Base-by-base conservation (phyloP, 2,113 vertebrate genomes). In the Dissostichus mawsoni region DNA sequence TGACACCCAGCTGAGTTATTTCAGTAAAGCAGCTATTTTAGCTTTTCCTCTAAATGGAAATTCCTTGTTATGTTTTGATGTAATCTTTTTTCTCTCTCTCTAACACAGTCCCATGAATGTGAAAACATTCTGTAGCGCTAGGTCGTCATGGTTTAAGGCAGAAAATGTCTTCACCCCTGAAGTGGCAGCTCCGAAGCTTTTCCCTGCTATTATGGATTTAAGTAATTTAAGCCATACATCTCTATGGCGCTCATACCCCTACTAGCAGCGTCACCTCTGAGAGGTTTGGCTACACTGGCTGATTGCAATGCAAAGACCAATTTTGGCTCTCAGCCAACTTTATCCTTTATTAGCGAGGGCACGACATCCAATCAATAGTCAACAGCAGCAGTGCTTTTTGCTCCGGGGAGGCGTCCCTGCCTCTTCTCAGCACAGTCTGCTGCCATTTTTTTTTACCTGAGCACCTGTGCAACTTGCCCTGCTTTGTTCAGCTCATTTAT, bases 1-100 rank as follows among this genome's bases (percentile, higher is more conserved):
- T 80, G 75, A 88, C 89, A 83, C 85, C 80, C 89, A 81, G 47
- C 74, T 71, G 79, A 83, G 90, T 86, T 91, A 91, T 90, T 92
- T 92, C 62, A 72, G 80, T 86, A 48, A 69, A 81, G 85, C 76
- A 74, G 48, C 81, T 88, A 78, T 91, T 94, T 91, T 89, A 81
- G 86, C 78, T 82, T 80, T 57, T 61, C 83, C 84, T 82, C 88
- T 67, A 93, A 95, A 95, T 94, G 92, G 92, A 93, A 87, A 95
- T 94, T 92, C 72, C 94, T 90, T 94, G 93, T 94, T 86, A 79
- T 78, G 78, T 82, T 87, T 84, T 64, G 58, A 20, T 41, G 63
- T 85, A 69, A 84, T 81, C 74, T 78, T 79, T 76, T 52, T 69
- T 47, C 69, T 69, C 16, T 62, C 77, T 20, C 45, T 51, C 52